Conservation (phyloP, 2,888 invertebrate species). For the Philaethria dido region DNA sequence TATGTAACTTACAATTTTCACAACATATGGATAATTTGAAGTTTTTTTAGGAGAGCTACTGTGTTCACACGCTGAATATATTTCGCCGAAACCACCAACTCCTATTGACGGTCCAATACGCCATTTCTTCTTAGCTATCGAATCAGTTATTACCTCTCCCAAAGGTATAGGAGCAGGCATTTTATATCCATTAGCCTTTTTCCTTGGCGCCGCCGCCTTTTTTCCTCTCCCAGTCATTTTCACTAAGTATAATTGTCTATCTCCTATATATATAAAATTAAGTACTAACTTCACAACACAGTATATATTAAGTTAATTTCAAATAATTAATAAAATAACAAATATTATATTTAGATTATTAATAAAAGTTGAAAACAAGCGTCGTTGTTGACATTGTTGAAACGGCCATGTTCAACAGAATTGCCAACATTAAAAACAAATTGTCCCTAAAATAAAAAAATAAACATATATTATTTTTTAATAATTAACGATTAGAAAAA, state of each 20-base stretch:
- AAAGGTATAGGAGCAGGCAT: constrained; percentile 88
- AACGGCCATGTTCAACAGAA: constrained; percentile 21
- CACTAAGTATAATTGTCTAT: constrained; percentile 20
- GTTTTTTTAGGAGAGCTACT: constrained; percentile 78
- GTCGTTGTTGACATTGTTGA: constrained; percentile 32
- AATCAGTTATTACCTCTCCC: constrained; percentile 91
- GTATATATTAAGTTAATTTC: background rate
- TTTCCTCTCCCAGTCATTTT: constrained; percentile 67
- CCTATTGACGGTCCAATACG: constrained; percentile 94
- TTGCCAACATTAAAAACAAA: background rate
- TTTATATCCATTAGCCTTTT: constrained; percentile 76
- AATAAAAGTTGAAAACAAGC: constrained; percentile 29
- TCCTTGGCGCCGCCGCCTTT: constrained; percentile 69
- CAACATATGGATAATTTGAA: constrained; percentile 86
- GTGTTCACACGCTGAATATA: constrained; percentile 90
- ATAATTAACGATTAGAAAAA: too few relatives aligned
- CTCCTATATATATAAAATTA: constrained; percentile 22
- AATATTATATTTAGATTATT: constrained; percentile 20
- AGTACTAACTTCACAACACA: constrained; percentile 21
- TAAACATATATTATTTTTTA: background rate
- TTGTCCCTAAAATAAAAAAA: background rate
- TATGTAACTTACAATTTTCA: constrained; percentile 84
- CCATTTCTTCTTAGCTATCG: constrained; percentile 90
- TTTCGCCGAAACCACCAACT: constrained; percentile 96
- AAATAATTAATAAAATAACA: constrained; percentile 1